Evolutionary conservation across 2,888 invertebrate genomes (phyloP).

Genomic region (Tetanocera ferruginea): DNA sequence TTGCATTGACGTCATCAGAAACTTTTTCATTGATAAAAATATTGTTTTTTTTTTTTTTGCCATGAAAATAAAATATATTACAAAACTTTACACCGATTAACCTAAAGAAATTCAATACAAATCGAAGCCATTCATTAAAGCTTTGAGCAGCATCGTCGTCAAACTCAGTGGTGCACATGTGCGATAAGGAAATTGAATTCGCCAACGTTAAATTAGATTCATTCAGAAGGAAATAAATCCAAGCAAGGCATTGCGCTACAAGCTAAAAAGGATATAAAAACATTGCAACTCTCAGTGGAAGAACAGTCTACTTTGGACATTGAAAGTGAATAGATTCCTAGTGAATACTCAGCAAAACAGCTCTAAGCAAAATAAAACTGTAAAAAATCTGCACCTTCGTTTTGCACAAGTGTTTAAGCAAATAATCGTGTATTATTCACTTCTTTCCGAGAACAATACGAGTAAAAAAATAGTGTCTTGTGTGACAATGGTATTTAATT

Average conservation of each 20-base stretch:
- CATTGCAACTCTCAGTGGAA: slow-evolving; percentile 16
- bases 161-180: slow-evolving; percentile 51
- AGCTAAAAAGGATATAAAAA: slow-evolving; percentile 48
- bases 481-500: slow-evolving; percentile 53
- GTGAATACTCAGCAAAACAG: not conserved
- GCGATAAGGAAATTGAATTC: slow-evolving; percentile 54
- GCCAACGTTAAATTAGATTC: slow-evolving; percentile 49
- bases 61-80: not conserved
- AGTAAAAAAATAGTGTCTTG: not conserved
- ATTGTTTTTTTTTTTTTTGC: too few species aligned
- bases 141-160: not conserved
- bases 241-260: slow-evolving; percentile 13
- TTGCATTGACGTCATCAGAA: slow-evolving; percentile 1
- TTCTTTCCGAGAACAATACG: not conserved
- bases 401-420: not conserved
- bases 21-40: too few species aligned
- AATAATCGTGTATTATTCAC: too few species aligned
- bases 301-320: slow-evolving; percentile 46
- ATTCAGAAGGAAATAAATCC: slow-evolving; percentile 45
- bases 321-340: slow-evolving; percentile 13
- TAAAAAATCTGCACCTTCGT: not conserved
- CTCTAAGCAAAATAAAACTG: not conserved
- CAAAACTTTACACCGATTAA: not conserved
- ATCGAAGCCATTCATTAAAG: too few species aligned
- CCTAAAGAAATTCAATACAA: not conserved